phyloP scores from a whole-genome alignment of 2,113 vertebrate genomes.

The Odontesthes bonariensis region DNA sequence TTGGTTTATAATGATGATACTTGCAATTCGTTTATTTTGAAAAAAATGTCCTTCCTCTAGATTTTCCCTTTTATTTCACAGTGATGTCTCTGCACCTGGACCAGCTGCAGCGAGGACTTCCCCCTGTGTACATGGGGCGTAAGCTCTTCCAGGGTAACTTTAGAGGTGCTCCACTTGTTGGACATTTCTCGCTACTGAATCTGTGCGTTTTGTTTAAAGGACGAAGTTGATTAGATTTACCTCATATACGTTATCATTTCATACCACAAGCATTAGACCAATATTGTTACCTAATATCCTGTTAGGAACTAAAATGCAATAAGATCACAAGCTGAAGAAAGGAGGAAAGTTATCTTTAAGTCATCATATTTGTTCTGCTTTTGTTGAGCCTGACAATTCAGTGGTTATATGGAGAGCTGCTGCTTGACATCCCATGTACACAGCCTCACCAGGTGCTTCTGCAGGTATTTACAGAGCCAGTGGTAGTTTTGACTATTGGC shows the following conservation, averaged over 20 bases:
- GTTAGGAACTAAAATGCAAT: background rate
- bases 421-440: background rate
- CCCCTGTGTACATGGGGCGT: background rate
- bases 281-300: background rate
- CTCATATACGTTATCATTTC: background rate
- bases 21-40: background rate
- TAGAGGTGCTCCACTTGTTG: no score
- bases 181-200: background rate
- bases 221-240: background rate
- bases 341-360: background rate
- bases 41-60: background rate
- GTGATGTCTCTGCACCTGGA: background rate
- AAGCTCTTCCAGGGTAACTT: background rate
- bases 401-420: background rate
- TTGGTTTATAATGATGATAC: background rate
- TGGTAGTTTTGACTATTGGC: constrained; percentile 1
- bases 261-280: background rate
- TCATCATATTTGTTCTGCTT: background rate
- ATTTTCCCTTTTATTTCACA: background rate
- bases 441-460: background rate
- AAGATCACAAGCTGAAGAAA: background rate
- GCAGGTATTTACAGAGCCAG: constrained; percentile 40
- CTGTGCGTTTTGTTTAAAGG: background rate
- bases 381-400: no score
- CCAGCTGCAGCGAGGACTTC: background rate